Percentiles rank a stretch among this genome's conserved stretches.
Conservation (phyloP, 2,113 vertebrate genomes). For the Poeciliopsis turrubarensis region DNA sequence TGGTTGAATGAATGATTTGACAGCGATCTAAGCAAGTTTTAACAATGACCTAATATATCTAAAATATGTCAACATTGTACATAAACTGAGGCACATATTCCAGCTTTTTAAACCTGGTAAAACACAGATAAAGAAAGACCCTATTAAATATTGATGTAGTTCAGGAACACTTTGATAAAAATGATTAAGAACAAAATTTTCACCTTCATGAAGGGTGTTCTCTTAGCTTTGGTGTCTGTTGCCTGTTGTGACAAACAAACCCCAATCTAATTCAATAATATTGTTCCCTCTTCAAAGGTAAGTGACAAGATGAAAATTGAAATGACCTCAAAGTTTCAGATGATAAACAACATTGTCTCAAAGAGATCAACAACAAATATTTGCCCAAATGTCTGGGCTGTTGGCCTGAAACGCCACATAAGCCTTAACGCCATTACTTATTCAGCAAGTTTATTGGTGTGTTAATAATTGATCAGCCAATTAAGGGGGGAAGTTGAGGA, state of each 20-base stretch:
- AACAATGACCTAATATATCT: background rate
- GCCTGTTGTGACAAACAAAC: constrained; percentile 16
- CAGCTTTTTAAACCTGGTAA: background rate
- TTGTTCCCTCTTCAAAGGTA: constrained; percentile 28
- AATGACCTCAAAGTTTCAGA: constrained; percentile 33
- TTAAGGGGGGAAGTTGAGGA: constrained; percentile 72
- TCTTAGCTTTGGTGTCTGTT: constrained; percentile 3
- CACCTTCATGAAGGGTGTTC: background rate
- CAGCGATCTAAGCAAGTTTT: background rate
- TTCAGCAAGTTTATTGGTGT: constrained; percentile 78
- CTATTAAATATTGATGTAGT: background rate
- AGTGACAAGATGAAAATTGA: constrained; percentile 47
- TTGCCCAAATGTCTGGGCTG: constrained; percentile 71
- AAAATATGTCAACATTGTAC: background rate
- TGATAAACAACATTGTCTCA: constrained; percentile 54
- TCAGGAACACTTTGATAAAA: background rate
- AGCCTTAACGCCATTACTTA: constrained; percentile 77
- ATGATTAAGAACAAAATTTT: background rate
- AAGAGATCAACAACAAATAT: constrained; percentile 70
- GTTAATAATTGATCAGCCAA: constrained; percentile 81
- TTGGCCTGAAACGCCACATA: constrained; percentile 66
- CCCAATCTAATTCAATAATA: constrained; percentile 35
- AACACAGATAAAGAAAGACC: background rate
- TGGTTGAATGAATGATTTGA: background rate
- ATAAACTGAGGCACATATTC: background rate